Evolutionary conservation across 37 sponge, comb jelly and placozoan genomes (phyloP).

Genomic region (Aplysina aerophoba): DNA sequence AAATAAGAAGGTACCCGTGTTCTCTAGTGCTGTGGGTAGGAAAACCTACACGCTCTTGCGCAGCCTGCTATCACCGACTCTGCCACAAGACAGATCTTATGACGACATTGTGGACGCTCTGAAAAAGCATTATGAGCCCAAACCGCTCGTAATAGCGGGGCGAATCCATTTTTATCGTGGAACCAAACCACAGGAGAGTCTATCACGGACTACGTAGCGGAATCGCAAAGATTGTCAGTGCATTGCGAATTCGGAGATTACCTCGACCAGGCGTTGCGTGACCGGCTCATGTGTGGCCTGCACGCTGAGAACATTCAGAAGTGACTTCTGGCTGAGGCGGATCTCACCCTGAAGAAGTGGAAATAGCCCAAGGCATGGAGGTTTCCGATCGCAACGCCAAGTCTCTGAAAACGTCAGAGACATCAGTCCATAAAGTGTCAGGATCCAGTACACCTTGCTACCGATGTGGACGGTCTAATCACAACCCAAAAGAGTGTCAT

Average conservation of each 20-base stretch:
- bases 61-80: slow-evolving; percentile 16
- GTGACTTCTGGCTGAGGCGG: background rate
- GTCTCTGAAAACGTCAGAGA: too few relatives aligned
- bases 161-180: slow-evolving; percentile 18
- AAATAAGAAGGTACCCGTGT: too few relatives aligned
- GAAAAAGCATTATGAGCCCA: slow-evolving; percentile 21
- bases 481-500: background rate
- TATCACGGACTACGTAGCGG: slow-evolving; percentile 22
- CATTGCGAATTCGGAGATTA: slow-evolving; percentile 19
- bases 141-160: slow-evolving; percentile 26
- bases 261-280: slow-evolving; percentile 10
- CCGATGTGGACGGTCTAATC: slow-evolving; percentile 8
- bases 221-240: background rate
- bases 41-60: background rate
- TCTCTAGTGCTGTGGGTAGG: too few relatives aligned
- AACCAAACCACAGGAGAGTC: background rate
- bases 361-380: slow-evolving; percentile 10
- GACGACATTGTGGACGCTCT: background rate
- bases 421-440: too few relatives aligned
- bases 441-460: background rate
- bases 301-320: background rate
- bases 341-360: slow-evolving; percentile 17
- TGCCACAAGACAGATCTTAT: background rate
- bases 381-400: too few relatives aligned
- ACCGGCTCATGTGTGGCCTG: background rate